Percentiles rank a stretch among this genome's conserved stretches.
These are phyloP conservation scores for Matsumurasca onukii DNA, from an alignment of 1,140 invertebrate genomes.

Conservation along the genomic window DNA sequence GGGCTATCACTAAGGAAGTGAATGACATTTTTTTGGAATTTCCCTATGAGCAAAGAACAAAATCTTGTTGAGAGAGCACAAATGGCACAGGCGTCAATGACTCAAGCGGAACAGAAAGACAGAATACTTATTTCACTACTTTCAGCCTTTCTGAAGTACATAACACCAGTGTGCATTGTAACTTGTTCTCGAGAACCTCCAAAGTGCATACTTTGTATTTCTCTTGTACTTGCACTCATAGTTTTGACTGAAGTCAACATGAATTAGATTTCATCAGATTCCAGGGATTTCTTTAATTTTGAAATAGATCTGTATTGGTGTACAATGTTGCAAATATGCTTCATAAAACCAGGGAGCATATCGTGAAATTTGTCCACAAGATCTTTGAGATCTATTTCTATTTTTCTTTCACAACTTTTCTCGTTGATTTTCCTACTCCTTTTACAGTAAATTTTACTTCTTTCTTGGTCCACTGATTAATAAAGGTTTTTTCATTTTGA, in stretches of 20 bases:
- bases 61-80: constrained; percentile 42
- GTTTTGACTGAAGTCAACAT: constrained; percentile 47
- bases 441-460: background rate
- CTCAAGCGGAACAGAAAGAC: constrained; percentile 43
- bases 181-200: constrained; percentile 44
- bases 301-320: background rate
- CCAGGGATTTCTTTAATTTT: background rate
- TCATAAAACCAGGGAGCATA: background rate
- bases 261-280: constrained; percentile 41
- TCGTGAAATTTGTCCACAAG: background rate
- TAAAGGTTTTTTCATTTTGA: background rate
- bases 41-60: background rate
- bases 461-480: background rate
- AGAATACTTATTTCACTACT: constrained; percentile 45
- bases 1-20: constrained; percentile 40
- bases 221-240: constrained; percentile 45
- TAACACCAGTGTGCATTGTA: constrained; percentile 46
- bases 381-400: background rate
- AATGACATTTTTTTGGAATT: background rate
- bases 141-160: constrained; percentile 38
- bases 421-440: too few species aligned
- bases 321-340: background rate
- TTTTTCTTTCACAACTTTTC: background rate
- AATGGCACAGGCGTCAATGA: constrained; percentile 46
- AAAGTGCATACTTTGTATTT: constrained; percentile 47